A percentile compares a stretch with the other conserved stretches of the same genome.
phyloP scores from a whole-genome alignment of 2,113 vertebrate genomes.

The Rousettus leschenaultii region DNA sequence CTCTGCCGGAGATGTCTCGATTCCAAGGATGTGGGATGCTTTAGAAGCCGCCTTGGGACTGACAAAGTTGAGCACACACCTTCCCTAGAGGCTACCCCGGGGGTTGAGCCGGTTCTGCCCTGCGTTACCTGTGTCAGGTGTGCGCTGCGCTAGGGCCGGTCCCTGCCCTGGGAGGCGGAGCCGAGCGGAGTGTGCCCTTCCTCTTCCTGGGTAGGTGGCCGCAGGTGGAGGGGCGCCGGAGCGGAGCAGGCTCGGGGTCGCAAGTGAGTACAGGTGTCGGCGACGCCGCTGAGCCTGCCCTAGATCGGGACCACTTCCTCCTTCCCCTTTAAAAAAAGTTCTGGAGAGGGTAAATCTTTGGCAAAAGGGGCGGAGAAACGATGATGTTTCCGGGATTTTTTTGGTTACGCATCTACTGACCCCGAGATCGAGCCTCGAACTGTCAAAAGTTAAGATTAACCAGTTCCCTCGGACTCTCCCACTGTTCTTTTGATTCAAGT shows the following conservation, averaged over 20 bases:
- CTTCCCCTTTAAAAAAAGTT: too few relatives aligned
- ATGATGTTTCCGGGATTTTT: too few relatives aligned
- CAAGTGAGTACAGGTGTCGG: slow-evolving; percentile 42
- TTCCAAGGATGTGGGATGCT: not conserved
- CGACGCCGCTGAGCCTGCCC: not conserved
- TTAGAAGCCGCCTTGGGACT: too few relatives aligned
- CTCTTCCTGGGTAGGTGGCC: slow-evolving; percentile 9
- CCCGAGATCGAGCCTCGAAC: not conserved
- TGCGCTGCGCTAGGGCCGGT: not conserved
- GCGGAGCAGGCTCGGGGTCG: not conserved
- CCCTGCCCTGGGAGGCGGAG: not conserved
- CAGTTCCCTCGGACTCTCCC: too few relatives aligned
- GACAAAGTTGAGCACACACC: not conserved
- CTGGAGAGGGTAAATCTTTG: not conserved
- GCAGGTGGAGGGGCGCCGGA: not conserved
- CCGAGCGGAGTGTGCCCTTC: not conserved
- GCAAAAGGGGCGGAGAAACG: too few relatives aligned
- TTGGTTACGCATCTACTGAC: not conserved
- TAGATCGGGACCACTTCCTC: not conserved
- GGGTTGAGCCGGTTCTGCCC: not conserved
- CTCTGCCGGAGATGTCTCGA: not conserved
- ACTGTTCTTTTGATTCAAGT: too few relatives aligned
- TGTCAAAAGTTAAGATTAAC: not conserved
- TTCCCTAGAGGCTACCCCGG: not conserved
- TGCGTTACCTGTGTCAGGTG: slow-evolving; percentile 39